phyloP scores from a whole-genome alignment of 2,113 vertebrate genomes.

The Murina feae region DNA sequence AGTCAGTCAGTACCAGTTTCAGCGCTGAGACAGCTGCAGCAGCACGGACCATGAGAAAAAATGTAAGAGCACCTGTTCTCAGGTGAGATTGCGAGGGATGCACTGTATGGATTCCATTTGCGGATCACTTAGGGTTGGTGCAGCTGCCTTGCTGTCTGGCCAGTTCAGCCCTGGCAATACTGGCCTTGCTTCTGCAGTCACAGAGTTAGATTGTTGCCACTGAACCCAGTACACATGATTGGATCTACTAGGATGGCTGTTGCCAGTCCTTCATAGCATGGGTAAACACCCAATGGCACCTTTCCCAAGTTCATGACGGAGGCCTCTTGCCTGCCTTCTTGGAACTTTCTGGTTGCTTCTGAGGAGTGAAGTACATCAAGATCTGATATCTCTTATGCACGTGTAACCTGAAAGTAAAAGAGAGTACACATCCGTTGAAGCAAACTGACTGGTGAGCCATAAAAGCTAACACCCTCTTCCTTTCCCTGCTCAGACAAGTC shows the following conservation, averaged over 20 bases:
- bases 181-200: not conserved
- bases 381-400: fast-evolving
- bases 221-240: not conserved
- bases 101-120: too few species aligned
- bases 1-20: fast-evolving
- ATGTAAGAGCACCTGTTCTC: not conserved
- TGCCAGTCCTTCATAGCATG: too few species aligned
- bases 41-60: not conserved
- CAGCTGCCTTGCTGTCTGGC: not conserved
- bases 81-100: too few species aligned
- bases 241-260: not conserved
- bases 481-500: fast-evolving
- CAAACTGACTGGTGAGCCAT: not conserved
- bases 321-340: not conserved
- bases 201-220: too few species aligned
- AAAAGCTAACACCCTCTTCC: not conserved
- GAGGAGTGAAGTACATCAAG: not conserved
- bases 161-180: not conserved
- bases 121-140: not conserved
- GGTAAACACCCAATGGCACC: not conserved
- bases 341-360: too few species aligned
- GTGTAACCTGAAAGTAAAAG: too few species aligned
- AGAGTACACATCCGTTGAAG: not conserved
- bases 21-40: not conserved
- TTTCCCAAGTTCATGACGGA: not conserved